Evolutionary conservation across 2,888 invertebrate genomes (phyloP).

Genomic region (Hecatera dysodea): DNA sequence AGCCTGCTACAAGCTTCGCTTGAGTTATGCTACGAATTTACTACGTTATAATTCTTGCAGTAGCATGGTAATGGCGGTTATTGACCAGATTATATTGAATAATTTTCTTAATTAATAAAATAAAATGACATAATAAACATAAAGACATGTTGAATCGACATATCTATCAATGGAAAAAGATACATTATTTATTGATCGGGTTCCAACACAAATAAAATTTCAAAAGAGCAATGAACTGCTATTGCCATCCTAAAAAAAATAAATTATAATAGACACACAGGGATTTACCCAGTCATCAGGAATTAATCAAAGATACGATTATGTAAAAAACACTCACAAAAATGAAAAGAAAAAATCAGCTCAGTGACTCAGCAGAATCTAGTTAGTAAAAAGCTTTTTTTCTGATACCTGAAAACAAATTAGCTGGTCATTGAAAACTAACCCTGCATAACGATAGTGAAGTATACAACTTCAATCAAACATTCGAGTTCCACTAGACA

Average conservation of each 20-base stretch:
- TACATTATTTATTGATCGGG: not conserved
- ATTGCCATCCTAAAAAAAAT: not conserved
- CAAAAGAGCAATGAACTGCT: not conserved
- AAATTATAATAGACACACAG: not conserved
- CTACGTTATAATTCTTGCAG: too few relatives aligned
- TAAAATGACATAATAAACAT: too few relatives aligned
- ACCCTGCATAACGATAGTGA: not conserved
- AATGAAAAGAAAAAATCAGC: too few relatives aligned
- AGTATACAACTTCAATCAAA: not conserved
- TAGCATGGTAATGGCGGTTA: not conserved
- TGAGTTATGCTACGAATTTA: not conserved
- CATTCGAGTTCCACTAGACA: not conserved
- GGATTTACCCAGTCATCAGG: too few relatives aligned
- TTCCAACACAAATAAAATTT: not conserved
- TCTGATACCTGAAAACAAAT: too few relatives aligned
- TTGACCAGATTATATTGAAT: not conserved
- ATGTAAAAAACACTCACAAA: too few relatives aligned
- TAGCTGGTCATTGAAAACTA: not conserved
- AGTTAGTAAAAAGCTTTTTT: too few relatives aligned
- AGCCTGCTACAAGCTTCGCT: not conserved
- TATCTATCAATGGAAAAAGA: not conserved
- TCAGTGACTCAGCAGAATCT: too few relatives aligned
- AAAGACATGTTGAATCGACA: not conserved
- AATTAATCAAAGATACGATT: too few relatives aligned
- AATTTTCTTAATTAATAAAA: too few relatives aligned